Evolutionary conservation across 2,113 vertebrate species (phyloP).

Genomic region (Garra rufa): DNA sequence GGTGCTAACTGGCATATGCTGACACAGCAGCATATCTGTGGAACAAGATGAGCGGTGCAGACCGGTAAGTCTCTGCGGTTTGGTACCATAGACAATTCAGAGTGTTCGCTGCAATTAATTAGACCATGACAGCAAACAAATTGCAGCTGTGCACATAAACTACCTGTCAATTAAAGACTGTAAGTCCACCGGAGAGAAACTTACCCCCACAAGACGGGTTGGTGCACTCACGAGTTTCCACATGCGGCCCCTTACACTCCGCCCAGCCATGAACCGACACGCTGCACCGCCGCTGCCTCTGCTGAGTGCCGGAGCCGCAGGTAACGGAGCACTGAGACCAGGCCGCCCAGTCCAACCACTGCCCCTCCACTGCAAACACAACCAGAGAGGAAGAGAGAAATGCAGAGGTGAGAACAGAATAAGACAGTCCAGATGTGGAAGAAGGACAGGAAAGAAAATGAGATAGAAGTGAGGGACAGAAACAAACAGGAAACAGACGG

Average conservation of each 20-base stretch:
- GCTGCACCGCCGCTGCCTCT: conserved; percentile 90
- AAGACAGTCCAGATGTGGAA: background rate
- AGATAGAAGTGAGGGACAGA: conserved; percentile 31
- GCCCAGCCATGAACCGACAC: conserved; percentile 89
- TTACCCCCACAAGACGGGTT: conserved; percentile 89
- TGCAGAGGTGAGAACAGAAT: background rate
- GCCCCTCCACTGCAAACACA: conserved; percentile 87
- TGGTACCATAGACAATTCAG: conserved; percentile 22
- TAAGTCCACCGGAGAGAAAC: conserved; percentile 34
- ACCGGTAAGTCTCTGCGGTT: background rate
- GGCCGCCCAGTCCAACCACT: conserved; percentile 95
- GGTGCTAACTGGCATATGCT: conserved; percentile 22
- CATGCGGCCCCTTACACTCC: conserved; percentile 88
- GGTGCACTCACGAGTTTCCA: conserved; percentile 88
- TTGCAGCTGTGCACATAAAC: conserved; percentile 20
- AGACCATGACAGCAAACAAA: conserved; percentile 31
- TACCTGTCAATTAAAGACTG: conserved; percentile 23
- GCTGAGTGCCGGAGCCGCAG: conserved; percentile 89
- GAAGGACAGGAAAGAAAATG: background rate
- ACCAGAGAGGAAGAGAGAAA: conserved; percentile 41
- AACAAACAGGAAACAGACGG: background rate
- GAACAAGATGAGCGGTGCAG: background rate
- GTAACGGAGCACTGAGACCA: conserved; percentile 92
- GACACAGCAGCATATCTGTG: conserved; percentile 17
- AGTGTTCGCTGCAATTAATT: conserved; percentile 17